A percentile compares a stretch with the other conserved stretches of the same genome.
Evolutionary conservation across 2,797 vertebrate genomes (phyloP).

Genomic region (Synaphobranchus kaupii): DNA sequence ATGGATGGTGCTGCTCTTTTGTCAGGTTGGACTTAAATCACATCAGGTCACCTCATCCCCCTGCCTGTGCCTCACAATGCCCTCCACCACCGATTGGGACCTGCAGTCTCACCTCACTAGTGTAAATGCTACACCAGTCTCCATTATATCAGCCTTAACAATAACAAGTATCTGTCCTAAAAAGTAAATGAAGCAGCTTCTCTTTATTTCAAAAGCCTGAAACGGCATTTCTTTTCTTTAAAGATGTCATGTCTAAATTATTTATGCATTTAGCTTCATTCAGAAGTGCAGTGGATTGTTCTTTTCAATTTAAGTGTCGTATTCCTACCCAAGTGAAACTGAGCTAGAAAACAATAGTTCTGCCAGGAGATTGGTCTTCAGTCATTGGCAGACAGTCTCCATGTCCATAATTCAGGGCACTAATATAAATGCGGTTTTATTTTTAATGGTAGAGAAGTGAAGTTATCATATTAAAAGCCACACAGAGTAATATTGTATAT

Average conservation of each 20-base stretch:
- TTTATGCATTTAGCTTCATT: background rate
- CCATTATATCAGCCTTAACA: background rate
- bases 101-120: background rate
- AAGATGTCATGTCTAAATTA: background rate
- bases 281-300: background rate
- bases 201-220: background rate
- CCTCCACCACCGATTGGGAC: background rate
- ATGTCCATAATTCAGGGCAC: background rate
- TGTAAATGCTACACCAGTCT: background rate
- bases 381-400: background rate
- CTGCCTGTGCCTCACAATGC: background rate
- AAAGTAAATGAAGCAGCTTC: background rate
- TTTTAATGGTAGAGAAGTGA: background rate
- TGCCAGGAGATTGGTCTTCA: background rate
- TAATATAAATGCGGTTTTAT: background rate
- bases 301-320: background rate
- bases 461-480: no score
- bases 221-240: background rate
- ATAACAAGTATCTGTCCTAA: background rate
- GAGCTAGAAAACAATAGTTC: background rate
- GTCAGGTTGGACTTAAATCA: background rate
- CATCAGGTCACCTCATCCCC: background rate
- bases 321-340: background rate
- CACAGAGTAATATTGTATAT: background rate
- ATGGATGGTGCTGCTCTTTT: constrained; percentile 2